Percentiles rank a stretch among this genome's conserved stretches.
These are phyloP conservation scores for Andrena camellia DNA, from an alignment of 2,888 invertebrate genomes.

Conservation along the genomic window DNA sequence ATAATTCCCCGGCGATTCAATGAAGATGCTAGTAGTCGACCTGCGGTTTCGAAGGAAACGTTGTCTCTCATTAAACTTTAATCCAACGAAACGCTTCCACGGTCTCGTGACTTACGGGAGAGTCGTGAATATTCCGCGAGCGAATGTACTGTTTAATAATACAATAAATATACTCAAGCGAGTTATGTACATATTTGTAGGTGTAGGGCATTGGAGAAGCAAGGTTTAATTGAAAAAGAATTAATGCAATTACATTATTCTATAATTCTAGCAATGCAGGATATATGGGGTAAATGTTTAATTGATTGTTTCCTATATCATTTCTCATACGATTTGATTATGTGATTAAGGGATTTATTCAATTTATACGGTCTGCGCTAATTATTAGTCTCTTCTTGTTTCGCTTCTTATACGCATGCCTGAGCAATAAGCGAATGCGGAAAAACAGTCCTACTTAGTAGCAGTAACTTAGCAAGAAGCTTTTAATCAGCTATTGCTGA, in stretches of 20 bases:
- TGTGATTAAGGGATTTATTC: not conserved
- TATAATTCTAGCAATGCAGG: not conserved
- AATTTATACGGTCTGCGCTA: not conserved
- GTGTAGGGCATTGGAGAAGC: not conserved
- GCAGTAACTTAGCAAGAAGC: not conserved
- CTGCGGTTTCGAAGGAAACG: conserved; percentile 54
- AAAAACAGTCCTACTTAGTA: not conserved
- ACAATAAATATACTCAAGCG: not conserved
- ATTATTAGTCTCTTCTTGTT: conserved; percentile 1
- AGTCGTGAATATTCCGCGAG: conserved; percentile 37
- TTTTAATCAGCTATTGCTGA: conserved; percentile 7
- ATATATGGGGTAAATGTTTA: not conserved
- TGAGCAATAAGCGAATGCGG: not conserved
- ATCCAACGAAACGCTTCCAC: conserved; percentile 46
- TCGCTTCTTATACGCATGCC: not conserved
- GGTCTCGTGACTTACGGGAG: conserved; percentile 5
- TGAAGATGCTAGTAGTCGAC: conserved; percentile 48
- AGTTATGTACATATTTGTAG: not conserved
- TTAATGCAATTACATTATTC: not conserved
- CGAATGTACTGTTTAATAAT: conserved; percentile 25
- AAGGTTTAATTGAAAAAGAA: not conserved
- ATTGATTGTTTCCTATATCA: not conserved
- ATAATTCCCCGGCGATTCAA: conserved; percentile 35
- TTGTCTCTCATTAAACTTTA: conserved; percentile 55
- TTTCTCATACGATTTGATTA: not conserved